These are phyloP conservation scores for Drosophila putrida DNA, from an alignment of 2,888 invertebrate genomes.

Conservation along the genomic window DNA sequence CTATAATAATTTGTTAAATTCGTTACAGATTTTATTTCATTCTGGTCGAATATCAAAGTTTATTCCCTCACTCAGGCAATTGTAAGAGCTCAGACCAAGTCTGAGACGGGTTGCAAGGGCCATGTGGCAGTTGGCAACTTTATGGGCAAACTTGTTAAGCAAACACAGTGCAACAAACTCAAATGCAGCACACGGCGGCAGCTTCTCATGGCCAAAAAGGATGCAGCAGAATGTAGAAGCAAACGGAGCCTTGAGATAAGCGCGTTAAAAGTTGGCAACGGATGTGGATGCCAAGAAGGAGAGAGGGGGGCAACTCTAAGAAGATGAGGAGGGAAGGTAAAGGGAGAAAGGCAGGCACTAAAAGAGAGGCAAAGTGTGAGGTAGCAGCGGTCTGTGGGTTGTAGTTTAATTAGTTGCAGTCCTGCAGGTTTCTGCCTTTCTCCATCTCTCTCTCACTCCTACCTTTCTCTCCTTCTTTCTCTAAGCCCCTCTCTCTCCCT, in stretches of 20 bases:
- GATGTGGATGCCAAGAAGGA: conserved; percentile 5
- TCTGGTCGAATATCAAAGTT: conserved; percentile 4
- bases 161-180: conserved; percentile 67
- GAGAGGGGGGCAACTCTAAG: not conserved
- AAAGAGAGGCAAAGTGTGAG: not conserved
- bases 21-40: not conserved
- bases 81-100: conserved; percentile 5
- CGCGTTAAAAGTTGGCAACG: conserved; percentile 66
- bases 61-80: not conserved
- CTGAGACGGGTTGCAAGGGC: conserved; percentile 2
- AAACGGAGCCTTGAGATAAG: conserved; percentile 54
- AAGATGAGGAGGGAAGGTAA: not conserved
- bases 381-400: conserved; percentile 8
- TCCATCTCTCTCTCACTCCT: not conserved
- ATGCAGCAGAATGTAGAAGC: conserved; percentile 14
- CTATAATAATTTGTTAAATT: conserved; percentile 2
- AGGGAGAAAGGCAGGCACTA: not conserved
- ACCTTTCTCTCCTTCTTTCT: not conserved
- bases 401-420: conserved; percentile 74
- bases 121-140: conserved; percentile 61
- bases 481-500: not conserved
- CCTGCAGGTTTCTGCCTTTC: conserved; percentile 15
- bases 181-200: conserved; percentile 27
- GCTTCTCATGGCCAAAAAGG: conserved; percentile 12
- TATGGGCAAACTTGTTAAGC: conserved; percentile 73